Base-by-base conservation (phyloP, 2,797 vertebrate genomes). In the Eutrigla gurnardus region DNA sequence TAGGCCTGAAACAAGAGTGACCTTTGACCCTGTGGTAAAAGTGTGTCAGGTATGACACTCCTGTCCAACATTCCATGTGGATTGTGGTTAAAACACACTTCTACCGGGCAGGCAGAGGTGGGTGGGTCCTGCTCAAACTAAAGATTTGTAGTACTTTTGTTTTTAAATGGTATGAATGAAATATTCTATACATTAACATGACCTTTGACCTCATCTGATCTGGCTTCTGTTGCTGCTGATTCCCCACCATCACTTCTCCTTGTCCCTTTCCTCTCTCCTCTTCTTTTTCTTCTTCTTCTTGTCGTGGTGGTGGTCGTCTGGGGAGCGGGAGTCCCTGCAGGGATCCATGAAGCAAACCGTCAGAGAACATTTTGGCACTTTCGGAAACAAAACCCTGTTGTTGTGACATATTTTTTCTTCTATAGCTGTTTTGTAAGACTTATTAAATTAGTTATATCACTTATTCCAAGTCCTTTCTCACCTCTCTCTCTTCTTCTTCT, bases 401-500 rank as follows among this genome's bases (percentile, higher is more conserved):
- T 49, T n/a, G n/a, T n/a, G n/a, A 12, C 25, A 66, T 13, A 3
- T 3, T 14, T 55, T n/a, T n/a, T n/a, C n/a, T n/a, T 52, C 47
- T 40, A 5, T 4, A 49, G 12, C 49, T 42, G 49, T 2, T 25
- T 68, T 13, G 39, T 54, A 59, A 40, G 11, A 25, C 25, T 25
- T 25, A 25, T 25, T 25, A 10, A 42, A 42, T 42, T 42, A 42
- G 40, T 42, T 46, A 15, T 17, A 46, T 46, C 25, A 25, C 25
- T 25, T 25, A 25, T 25, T 1, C 25, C 25, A 25, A 25, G 25
- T 39, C 5, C 0, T 39, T 33, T 45, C 93, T 92, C 74, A 95
- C 97, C 96, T 96, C 1, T 95, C 96, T 82, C 88, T 95, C 78
- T 93, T 96, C 68, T 92, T 94, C 70, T 87, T 96, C 78, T 94